These are phyloP conservation scores for Paraescarpia echinospica DNA, from an alignment of 1,140 invertebrate genomes.

Conservation along the genomic window DNA sequence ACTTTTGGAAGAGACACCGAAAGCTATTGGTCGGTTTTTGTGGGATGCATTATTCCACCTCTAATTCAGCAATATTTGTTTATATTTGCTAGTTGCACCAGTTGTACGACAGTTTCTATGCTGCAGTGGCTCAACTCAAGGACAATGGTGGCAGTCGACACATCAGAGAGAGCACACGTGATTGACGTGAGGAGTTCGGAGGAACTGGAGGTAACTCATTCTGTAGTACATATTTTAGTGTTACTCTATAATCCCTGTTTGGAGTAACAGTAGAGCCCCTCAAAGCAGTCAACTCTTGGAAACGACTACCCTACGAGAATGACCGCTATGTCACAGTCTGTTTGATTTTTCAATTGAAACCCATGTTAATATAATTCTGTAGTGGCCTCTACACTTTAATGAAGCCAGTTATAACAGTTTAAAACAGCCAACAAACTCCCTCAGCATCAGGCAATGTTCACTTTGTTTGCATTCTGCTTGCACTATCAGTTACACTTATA, in stretches of 20 bases:
- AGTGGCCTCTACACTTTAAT: too few species aligned
- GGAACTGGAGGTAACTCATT: slow-evolving; percentile 61
- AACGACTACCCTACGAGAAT: neutral
- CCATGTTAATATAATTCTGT: too few species aligned
- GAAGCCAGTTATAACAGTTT: too few species aligned
- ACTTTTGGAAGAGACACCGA: too few species aligned
- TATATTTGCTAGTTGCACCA: neutral
- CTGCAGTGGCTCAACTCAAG: slow-evolving; percentile 80
- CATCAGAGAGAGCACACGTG: slow-evolving; percentile 81
- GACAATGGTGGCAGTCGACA: slow-evolving; percentile 82
- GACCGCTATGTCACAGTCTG: neutral
- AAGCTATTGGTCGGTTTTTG: too few species aligned
- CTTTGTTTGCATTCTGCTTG: neutral
- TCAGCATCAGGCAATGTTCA: neutral
- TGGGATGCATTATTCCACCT: too few species aligned
- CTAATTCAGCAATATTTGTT: too few species aligned
- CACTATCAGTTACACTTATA: neutral
- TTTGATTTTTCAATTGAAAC: neutral
- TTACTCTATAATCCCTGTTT: neutral
- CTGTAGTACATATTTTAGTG: neutral
- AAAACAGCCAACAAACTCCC: too few species aligned
- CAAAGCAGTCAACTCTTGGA: too few species aligned
- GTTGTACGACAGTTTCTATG: neutral
- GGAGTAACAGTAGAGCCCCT: too few species aligned
- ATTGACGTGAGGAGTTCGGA: slow-evolving; percentile 85